phyloP scores from a whole-genome alignment of 2,888 invertebrate genomes.

The Caradrina kadenii region DNA sequence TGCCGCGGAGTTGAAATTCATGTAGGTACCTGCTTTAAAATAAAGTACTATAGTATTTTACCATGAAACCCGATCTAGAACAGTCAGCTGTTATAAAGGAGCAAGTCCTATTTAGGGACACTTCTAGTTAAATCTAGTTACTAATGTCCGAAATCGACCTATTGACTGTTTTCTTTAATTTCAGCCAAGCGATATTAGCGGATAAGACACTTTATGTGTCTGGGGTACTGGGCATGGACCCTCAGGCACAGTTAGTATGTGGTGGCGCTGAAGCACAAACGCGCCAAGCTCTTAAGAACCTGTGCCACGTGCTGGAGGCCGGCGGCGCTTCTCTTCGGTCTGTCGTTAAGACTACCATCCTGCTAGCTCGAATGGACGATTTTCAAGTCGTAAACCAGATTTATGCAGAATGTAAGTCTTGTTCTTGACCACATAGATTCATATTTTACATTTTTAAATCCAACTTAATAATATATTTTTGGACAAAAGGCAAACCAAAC shows the following conservation, averaged over 20 bases:
- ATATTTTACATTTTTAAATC: background rate
- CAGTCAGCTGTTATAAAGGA: too few relatives aligned
- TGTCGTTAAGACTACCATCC: conserved; percentile 96
- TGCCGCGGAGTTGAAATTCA: too few relatives aligned
- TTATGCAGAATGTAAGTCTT: conserved; percentile 96
- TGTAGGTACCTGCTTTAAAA: too few relatives aligned
- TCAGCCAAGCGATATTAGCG: conserved; percentile 96
- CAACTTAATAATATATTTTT: too few relatives aligned
- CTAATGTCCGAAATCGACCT: too few relatives aligned
- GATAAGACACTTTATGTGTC: conserved; percentile 96
- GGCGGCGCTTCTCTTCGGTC: conserved; percentile 93
- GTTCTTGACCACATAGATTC: conserved; percentile 21
- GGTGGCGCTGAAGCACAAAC: conserved; percentile 95
- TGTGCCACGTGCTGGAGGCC: conserved; percentile 94
- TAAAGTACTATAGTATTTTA: too few relatives aligned
- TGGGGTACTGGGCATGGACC: conserved; percentile 95
- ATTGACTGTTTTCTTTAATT: background rate
- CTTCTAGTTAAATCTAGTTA: too few relatives aligned
- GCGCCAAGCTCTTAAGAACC: conserved; percentile 94
- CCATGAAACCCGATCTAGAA: too few relatives aligned
- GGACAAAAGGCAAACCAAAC: too few relatives aligned
- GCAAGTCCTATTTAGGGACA: too few relatives aligned
- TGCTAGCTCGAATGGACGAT: conserved; percentile 95
- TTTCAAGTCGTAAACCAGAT: conserved; percentile 95
- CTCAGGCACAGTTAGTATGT: conserved; percentile 92